Conservation (phyloP, 2,113 vertebrate genomes). For the rat (Rattus norvegicus) region GRCr8 NC_086019.1:99043001-99043500, state of each 20-base stretch:
- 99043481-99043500: neutral
- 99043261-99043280: neutral
- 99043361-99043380: neutral
- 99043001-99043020: neutral
- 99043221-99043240: neutral
- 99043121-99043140: neutral
- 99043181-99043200: fast-evolving
- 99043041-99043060: neutral
- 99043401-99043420: neutral
- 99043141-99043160: neutral
- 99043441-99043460: neutral
- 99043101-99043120: neutral
- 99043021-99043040: neutral
- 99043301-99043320: neutral
- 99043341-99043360: fast-evolving
- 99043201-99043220: neutral
- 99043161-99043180: neutral
- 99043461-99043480: neutral
- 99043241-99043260: neutral
- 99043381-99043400: neutral
- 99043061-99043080: neutral
- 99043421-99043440: neutral
- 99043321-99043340: no score
- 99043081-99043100: neutral
- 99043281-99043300: neutral